phyloP scores from a whole-genome alignment of 2,797 vertebrate genomes.

The Acrossocheilus wenchowensis region DNA sequence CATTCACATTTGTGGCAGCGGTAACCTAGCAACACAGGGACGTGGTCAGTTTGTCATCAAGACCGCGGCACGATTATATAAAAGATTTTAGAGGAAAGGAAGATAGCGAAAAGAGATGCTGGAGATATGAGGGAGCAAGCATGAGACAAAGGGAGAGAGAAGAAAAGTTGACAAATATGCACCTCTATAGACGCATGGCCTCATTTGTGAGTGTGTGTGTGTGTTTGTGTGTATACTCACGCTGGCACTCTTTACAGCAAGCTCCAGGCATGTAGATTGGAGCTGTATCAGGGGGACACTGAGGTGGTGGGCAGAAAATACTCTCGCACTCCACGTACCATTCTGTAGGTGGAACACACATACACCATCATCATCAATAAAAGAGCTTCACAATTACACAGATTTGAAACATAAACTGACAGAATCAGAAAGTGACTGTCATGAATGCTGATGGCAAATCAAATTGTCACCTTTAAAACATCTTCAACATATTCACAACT shows the following conservation, averaged over 20 bases:
- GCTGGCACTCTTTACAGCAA: constrained; percentile 88
- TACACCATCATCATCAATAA: neutral
- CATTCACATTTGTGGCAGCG: constrained; percentile 39
- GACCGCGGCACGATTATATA: constrained; percentile 10
- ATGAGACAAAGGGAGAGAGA: neutral
- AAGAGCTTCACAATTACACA: neutral
- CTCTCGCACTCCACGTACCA: constrained; percentile 84
- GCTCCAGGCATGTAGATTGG: constrained; percentile 82
- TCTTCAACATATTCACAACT: neutral
- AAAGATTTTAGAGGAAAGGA: neutral
- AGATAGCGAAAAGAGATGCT: constrained; percentile 2
- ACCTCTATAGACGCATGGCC: neutral
- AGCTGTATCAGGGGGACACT: constrained; percentile 80
- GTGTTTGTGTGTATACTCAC: constrained; percentile 74
- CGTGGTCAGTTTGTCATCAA: constrained; percentile 58
- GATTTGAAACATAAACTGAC: neutral
- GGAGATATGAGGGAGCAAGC: neutral
- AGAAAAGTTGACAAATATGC: constrained; percentile 10
- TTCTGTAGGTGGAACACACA: constrained; percentile 78
- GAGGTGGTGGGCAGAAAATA: constrained; percentile 77
- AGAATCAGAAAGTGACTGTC: neutral
- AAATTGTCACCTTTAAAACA: neutral
- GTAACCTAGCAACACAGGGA: constrained; percentile 58
- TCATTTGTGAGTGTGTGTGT: constrained; percentile 35
- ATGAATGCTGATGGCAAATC: neutral